Conservation (phyloP, 2,797 vertebrate species). For the Eptatretus atami region DNA sequence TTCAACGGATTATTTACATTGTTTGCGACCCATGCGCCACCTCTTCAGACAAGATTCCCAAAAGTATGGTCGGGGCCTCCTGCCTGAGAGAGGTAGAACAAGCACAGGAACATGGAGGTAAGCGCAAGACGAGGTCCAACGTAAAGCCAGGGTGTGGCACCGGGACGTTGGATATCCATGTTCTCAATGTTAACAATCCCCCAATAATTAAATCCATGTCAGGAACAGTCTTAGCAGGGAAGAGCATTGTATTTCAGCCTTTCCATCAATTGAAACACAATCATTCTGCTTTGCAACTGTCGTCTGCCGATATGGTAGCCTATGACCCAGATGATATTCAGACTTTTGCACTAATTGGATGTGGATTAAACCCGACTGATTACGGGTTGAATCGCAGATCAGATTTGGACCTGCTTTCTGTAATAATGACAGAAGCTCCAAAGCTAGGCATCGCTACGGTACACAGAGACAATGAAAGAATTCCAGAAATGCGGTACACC, state of each 20-base stretch:
- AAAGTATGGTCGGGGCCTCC: neutral
- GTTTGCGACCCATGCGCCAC: constrained; percentile 1
- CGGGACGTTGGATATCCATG: neutral
- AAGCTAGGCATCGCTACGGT: neutral
- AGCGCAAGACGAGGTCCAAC: neutral
- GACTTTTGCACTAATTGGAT: neutral
- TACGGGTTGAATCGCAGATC: neutral
- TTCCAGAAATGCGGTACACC: neutral
- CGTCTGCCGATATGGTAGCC: neutral
- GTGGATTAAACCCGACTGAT: neutral
- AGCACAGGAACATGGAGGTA: neutral
- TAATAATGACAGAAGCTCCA: neutral
- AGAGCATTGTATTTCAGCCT: neutral
- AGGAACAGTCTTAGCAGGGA: neutral
- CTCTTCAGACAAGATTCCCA: too few species aligned
- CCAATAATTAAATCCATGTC: constrained; percentile 2
- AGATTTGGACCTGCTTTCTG: neutral
- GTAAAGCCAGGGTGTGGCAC: neutral
- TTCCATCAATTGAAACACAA: neutral
- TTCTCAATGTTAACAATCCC: constrained; percentile 1
- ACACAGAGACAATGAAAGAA: neutral
- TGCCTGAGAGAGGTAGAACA: neutral
- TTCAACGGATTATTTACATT: neutral
- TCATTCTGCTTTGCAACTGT: neutral
- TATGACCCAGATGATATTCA: constrained; percentile 3